phyloP scores from a whole-genome alignment of 2,797 vertebrate species.

The Dendrocincla tyrannina region DNA sequence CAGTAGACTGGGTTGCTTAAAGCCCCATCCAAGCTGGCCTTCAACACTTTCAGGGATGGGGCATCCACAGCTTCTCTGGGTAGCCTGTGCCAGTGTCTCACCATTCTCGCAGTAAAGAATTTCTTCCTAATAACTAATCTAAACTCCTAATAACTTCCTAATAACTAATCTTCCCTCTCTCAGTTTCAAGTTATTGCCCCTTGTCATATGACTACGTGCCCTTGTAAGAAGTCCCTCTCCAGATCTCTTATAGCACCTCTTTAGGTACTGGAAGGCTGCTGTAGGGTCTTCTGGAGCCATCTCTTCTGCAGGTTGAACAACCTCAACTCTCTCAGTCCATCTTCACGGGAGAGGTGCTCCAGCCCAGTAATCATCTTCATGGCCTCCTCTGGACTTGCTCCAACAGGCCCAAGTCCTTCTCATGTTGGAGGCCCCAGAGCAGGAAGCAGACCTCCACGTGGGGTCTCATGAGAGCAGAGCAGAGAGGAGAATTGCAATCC shows the following conservation, averaged over 20 bases:
- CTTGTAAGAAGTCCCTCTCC: background rate
- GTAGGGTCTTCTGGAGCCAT: background rate
- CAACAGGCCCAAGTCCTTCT: background rate
- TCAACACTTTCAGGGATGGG: background rate
- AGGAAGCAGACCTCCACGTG: background rate
- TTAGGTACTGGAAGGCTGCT: background rate
- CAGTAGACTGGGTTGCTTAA: background rate
- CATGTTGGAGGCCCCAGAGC: background rate
- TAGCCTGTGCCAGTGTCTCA: background rate
- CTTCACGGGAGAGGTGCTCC: background rate
- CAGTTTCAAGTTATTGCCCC: background rate
- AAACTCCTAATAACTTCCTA: background rate
- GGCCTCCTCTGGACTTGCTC: background rate
- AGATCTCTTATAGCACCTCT: background rate
- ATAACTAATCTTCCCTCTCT: background rate
- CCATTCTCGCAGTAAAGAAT: background rate
- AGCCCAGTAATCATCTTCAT: background rate
- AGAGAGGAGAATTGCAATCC: background rate
- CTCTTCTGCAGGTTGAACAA: background rate
- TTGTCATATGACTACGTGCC: background rate
- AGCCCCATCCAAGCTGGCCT: background rate
- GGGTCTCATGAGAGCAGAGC: background rate
- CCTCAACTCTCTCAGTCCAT: background rate
- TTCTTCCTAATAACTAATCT: background rate
- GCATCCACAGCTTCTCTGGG: background rate